Base-by-base conservation (phyloP, 2,888 invertebrate genomes). In the Pegoplata infirma region DNA sequence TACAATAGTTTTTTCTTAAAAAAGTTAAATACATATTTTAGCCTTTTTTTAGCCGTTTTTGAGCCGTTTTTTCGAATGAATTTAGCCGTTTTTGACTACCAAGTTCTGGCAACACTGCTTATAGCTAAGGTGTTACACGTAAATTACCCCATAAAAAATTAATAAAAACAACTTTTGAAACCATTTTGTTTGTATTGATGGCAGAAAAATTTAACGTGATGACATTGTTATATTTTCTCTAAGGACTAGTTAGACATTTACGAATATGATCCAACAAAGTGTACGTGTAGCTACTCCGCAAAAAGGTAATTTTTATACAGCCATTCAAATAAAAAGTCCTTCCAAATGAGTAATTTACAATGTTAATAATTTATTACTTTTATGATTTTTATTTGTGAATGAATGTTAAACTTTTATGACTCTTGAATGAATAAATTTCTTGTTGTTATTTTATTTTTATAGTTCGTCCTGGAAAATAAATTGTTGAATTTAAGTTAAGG, bases 321-420 rank as follows among this genome's bases (percentile, higher is more conserved):
- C 53, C 16, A 53, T 19, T 46, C 17, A 14, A 47, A 47, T 36
- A 36, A 3, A n/a, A 69, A 47, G 69, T 74, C 40, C 67, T 68
- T 71, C 53, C 59, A 74, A 66, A 74, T 80, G 73, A 74, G 53
- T 74, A 76, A 76, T 76, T 80, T 76, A 76, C 76, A 64, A 76
- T 56, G 68, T 74, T 69, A 74, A 74, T 74, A 80, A 80, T 76
- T 80, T 76, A 73, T 76, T 72, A 64, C 64, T 76, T 76, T 76
- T 76, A 68, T 73, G 71, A 73, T 80, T 72, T 72, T 66, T 28
- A 55, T 69, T 67, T 67, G 47, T 46, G 23, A 55, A 40, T 46
- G 23, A 55, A 59, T 66, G 64, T 61, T 73, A 25, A 73, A 71
- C 36, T 59, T 51, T 55, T 55, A 55, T 55, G 28, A 16, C 53